These are phyloP conservation scores for Drosophila affinis DNA, from an alignment of 2,888 invertebrate genomes.

Conservation along the genomic window DNA sequence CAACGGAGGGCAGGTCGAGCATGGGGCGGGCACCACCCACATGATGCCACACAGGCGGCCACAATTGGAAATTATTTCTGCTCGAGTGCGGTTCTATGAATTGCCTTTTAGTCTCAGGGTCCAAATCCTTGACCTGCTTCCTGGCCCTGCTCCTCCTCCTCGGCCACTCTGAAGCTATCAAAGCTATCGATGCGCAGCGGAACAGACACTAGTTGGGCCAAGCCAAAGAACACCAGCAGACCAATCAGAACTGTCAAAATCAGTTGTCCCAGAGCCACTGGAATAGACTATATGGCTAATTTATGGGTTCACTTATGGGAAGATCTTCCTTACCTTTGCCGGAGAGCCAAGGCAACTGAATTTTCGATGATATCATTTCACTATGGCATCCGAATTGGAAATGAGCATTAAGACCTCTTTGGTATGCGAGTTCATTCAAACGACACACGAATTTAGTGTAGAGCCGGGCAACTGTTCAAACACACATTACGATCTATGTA, in stretches of 20 bases:
- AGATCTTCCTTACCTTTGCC: slow-evolving; percentile 11
- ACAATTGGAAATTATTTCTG: slow-evolving; percentile 24
- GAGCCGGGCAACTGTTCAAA: slow-evolving; percentile 28
- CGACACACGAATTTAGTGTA: neutral
- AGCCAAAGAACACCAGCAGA: slow-evolving; percentile 20
- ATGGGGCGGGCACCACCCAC: slow-evolving; percentile 4
- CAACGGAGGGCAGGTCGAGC: slow-evolving; percentile 5
- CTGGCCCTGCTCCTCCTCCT: slow-evolving; percentile 1
- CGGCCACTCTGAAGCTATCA: slow-evolving; percentile 29
- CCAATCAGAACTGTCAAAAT: slow-evolving; percentile 19
- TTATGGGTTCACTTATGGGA: neutral
- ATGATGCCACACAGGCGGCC: slow-evolving; percentile 6
- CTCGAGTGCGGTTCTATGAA: neutral
- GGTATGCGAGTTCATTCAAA: neutral
- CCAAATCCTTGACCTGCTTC: slow-evolving; percentile 36
- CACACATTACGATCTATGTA: slow-evolving; percentile 10
- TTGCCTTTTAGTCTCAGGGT: slow-evolving; percentile 8
- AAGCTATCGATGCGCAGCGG: slow-evolving; percentile 43
- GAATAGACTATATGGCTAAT: slow-evolving; percentile 1
- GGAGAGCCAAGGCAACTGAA: slow-evolving; percentile 1
- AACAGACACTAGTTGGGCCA: slow-evolving; percentile 28
- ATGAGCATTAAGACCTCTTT: slow-evolving; percentile 7
- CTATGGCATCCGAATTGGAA: slow-evolving; percentile 21
- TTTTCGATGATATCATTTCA: slow-evolving; percentile 15
- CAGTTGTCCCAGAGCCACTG: slow-evolving; percentile 14